Percentiles rank a stretch among this genome's conserved stretches.
These are phyloP conservation scores for Lithophane semibrunnea DNA, from an alignment of 2,888 invertebrate species.

Conservation along the genomic window DNA sequence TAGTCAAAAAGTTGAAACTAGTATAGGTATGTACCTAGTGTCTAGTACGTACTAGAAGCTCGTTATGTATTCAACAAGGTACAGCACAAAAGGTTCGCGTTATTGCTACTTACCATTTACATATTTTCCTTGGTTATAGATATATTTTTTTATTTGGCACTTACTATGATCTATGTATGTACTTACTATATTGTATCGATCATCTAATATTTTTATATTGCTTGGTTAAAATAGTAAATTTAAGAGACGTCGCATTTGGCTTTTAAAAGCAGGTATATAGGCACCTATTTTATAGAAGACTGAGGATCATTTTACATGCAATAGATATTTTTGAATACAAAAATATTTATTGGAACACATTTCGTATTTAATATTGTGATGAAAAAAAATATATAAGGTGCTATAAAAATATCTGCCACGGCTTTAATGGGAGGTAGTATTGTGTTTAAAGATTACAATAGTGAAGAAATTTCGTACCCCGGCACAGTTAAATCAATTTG, in stretches of 20 bases:
- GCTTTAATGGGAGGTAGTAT: no score
- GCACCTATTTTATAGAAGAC: not conserved
- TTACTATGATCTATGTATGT: constrained; percentile 9
- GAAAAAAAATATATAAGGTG: no score
- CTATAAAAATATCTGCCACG: no score
- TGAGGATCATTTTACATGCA: no score
- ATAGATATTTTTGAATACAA: no score
- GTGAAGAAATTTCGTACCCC: no score
- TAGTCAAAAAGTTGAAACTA: no score
- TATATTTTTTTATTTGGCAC: constrained; percentile 45
- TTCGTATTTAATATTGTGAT: not conserved
- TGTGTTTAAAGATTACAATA: no score
- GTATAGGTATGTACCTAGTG: not conserved
- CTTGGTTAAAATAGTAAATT: not conserved
- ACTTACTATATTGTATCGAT: not conserved
- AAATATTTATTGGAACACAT: not conserved
- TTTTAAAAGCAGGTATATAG: not conserved
- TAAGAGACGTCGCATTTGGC: not conserved
- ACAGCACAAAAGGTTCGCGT: constrained; percentile 43
- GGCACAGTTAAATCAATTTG: no score
- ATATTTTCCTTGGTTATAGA: constrained; percentile 31
- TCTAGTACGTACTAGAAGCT: not conserved
- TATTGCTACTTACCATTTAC: constrained; percentile 44
- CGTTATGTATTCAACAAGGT: constrained; percentile 37
- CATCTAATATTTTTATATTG: constrained; percentile 36